Conservation (phyloP, 2,113 vertebrate genomes). For the Bujurquina vittata region DNA sequence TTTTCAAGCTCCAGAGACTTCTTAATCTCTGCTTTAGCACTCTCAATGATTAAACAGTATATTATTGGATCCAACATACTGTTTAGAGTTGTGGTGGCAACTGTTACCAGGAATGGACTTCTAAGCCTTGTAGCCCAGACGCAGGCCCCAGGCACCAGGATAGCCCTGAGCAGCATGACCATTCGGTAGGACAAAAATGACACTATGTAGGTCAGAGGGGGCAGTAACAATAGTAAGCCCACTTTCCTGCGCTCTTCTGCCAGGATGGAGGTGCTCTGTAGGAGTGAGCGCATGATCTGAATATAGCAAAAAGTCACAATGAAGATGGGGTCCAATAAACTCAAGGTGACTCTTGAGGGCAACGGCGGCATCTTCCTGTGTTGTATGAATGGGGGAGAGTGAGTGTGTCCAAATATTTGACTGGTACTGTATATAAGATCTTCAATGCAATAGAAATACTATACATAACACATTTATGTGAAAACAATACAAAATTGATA, state of each 20-base stretch:
- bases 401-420: too few relatives aligned
- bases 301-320: constrained; percentile 84
- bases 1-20: too few relatives aligned
- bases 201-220: constrained; percentile 85
- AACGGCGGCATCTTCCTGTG: constrained; percentile 64
- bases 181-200: constrained; percentile 87
- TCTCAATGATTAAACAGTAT: constrained; percentile 86
- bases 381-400: too few relatives aligned
- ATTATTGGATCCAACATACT: constrained; percentile 86
- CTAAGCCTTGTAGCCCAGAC: constrained; percentile 76
- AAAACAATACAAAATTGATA: too few relatives aligned
- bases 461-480: too few relatives aligned
- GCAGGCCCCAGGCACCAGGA: constrained; percentile 76
- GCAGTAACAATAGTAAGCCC: constrained; percentile 71
- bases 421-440: not conserved
- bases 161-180: constrained; percentile 84
- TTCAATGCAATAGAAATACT: not conserved
- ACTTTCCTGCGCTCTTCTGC: constrained; percentile 34
- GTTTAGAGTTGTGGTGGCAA: constrained; percentile 87
- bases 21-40: constrained; percentile 24
- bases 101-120: constrained; percentile 83
- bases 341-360: constrained; percentile 81
- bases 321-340: constrained; percentile 84
- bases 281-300: constrained; percentile 79
- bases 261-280: constrained; percentile 59